These are phyloP conservation scores for Caenorhabditis latens DNA, from an alignment of 1,140 invertebrate species.

Conservation along the genomic window DNA sequence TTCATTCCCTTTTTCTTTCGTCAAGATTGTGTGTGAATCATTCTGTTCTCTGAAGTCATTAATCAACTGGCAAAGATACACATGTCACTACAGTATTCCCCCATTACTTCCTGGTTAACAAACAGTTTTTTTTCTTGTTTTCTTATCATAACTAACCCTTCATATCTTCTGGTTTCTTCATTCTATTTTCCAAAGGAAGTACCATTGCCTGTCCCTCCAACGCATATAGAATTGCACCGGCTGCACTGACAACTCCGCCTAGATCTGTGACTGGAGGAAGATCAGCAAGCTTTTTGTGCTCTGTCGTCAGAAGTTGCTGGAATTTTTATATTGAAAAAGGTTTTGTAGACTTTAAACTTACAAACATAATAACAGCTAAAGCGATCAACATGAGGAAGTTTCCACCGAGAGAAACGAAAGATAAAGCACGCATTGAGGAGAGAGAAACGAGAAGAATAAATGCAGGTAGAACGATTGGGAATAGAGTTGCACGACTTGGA, in stretches of 20 bases:
- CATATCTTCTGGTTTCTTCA: slow-evolving; percentile 72
- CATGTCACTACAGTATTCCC: neutral
- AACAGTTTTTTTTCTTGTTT: neutral
- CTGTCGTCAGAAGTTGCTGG: slow-evolving; percentile 69
- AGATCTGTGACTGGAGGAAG: slow-evolving; percentile 72
- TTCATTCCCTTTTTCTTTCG: no score
- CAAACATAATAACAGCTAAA: slow-evolving; percentile 72
- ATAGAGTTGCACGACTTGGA: slow-evolving; percentile 30
- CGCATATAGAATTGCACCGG: slow-evolving; percentile 73
- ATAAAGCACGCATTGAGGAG: slow-evolving; percentile 61
- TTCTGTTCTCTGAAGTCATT: neutral
- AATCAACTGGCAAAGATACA: neutral
- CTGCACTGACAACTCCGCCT: slow-evolving; percentile 70
- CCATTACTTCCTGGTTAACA: neutral
- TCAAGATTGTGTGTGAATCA: no score
- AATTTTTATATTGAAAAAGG: slow-evolving; percentile 42
- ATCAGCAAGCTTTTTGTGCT: slow-evolving; percentile 63
- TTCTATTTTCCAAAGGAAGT: slow-evolving; percentile 73
- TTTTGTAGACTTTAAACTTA: slow-evolving; percentile 56
- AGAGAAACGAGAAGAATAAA: slow-evolving; percentile 63
- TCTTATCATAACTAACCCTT: slow-evolving; percentile 60
- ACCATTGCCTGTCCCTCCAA: slow-evolving; percentile 77
- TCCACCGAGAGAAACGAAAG: slow-evolving; percentile 63
- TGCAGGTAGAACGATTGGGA: slow-evolving; percentile 59
- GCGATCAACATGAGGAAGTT: slow-evolving; percentile 72